Percentiles rank a stretch among this genome's conserved stretches.
These are phyloP conservation scores for Cotesia typhae DNA, from an alignment of 1,140 invertebrate genomes.

Conservation along the genomic window DNA sequence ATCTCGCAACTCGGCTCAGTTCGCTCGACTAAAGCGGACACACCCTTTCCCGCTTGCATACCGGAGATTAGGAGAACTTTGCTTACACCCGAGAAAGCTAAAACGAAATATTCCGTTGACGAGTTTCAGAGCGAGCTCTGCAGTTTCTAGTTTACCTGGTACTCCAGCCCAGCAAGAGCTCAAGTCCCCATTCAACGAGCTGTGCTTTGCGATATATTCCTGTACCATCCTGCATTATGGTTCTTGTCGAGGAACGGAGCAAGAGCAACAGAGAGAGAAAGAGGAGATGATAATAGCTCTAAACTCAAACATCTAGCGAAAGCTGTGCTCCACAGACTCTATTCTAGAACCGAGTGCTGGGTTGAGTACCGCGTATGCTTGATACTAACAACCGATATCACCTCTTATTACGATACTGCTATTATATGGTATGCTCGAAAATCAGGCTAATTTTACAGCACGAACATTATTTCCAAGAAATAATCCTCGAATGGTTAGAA, in stretches of 20 bases:
- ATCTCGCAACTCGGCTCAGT: slow-evolving; percentile 33
- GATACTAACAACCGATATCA: background rate
- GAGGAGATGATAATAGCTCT: no score
- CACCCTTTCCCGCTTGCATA: slow-evolving; percentile 38
- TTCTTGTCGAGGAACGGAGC: no score
- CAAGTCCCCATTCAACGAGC: no score
- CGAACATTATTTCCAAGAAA: slow-evolving; percentile 7
- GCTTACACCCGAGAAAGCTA: slow-evolving; percentile 21
- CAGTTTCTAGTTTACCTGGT: background rate
- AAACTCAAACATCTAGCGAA: no score
- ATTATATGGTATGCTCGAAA: background rate
- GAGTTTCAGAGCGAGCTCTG: background rate
- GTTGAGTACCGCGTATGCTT: no score
- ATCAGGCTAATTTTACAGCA: slow-evolving; percentile 4
- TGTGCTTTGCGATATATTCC: no score
- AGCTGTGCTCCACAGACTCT: no score
- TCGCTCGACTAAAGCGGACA: slow-evolving; percentile 37
- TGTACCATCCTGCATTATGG: no score
- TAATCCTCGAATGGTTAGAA: background rate
- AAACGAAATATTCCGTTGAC: slow-evolving; percentile 38
- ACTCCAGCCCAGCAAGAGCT: no score
- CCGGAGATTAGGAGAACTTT: slow-evolving; percentile 40
- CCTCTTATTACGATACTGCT: background rate
- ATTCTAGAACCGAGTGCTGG: no score
- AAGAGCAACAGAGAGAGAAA: no score